A percentile compares a stretch with the other conserved stretches of the same genome.
These are phyloP conservation scores for Aphelenchoides besseyi DNA, from an alignment of 1,140 invertebrate genomes.

Conservation along the genomic window DNA sequence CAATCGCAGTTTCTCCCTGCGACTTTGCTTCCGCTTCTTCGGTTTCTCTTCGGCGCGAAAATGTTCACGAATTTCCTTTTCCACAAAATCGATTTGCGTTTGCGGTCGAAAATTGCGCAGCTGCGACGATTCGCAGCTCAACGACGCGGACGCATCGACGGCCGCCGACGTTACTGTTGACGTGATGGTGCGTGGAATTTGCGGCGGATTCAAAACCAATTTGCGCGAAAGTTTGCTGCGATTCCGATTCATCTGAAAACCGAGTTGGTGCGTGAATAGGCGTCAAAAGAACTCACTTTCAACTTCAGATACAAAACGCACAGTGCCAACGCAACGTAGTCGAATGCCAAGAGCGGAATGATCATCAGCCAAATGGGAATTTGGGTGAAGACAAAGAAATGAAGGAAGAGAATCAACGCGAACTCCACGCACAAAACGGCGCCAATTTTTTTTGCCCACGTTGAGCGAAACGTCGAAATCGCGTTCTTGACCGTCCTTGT, in stretches of 20 bases:
- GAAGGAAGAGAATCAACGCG: not conserved
- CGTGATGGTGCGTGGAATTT: not conserved
- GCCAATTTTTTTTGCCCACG: not conserved
- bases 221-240: slow-evolving; percentile 5
- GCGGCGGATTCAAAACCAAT: slow-evolving; percentile 15
- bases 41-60: slow-evolving; percentile 7
- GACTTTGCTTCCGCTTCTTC: slow-evolving; percentile 30
- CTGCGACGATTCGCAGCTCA: no score
- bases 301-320: slow-evolving; percentile 41
- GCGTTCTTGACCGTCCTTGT: not conserved
- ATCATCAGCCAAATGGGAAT: slow-evolving; percentile 43
- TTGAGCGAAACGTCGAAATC: not conserved
- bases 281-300: slow-evolving; percentile 44
- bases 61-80: slow-evolving; percentile 13
- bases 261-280: no score
- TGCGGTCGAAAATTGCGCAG: no score
- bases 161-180: slow-evolving; percentile 5
- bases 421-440: not conserved
- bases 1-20: slow-evolving; percentile 30
- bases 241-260: slow-evolving; percentile 18
- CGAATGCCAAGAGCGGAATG: slow-evolving; percentile 41
- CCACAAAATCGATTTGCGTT: slow-evolving; percentile 6
- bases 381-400: slow-evolving; percentile 32
- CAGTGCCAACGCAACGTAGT: slow-evolving; percentile 34
- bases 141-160: no score